A percentile compares a stretch with the other conserved stretches of the same genome.
Conservation (phyloP, 2,113 vertebrate genomes). For the Gasterosteus aculeatus region DNA sequence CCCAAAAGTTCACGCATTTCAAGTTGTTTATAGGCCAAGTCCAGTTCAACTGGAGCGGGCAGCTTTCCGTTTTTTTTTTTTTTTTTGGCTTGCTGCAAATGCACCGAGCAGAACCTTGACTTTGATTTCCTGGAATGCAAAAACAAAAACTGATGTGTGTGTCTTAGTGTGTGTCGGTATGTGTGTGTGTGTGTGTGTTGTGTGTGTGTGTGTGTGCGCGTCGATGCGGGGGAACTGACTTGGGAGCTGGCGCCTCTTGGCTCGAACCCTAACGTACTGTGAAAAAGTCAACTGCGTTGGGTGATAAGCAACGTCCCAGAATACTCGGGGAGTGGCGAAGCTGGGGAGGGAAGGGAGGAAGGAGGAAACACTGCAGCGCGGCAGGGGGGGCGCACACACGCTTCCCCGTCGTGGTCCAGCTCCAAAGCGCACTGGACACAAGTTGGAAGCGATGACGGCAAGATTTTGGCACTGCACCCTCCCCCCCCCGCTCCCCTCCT, state of each 20-base stretch:
- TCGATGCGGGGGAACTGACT: conserved; percentile 24
- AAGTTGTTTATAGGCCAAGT: conserved; percentile 64
- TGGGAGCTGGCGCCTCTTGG: conserved; percentile 66
- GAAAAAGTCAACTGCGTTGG: conserved; percentile 65
- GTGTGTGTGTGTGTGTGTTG: conserved; percentile 3
- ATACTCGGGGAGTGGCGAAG: conserved; percentile 55
- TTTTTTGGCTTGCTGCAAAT: conserved; percentile 52
- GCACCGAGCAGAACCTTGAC: conserved; percentile 61
- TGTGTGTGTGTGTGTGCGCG: neutral
- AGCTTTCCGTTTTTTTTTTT: neutral
- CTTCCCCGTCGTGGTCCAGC: conserved; percentile 20
- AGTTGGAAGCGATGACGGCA: conserved; percentile 55
- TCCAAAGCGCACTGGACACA: conserved; percentile 37
- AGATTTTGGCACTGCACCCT: conserved; percentile 54
- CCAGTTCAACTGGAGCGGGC: conserved; percentile 55
- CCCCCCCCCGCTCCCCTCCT: too few species aligned
- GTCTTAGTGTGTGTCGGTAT: conserved; percentile 8
- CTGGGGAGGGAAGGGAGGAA: conserved; percentile 29
- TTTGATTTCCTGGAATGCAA: conserved; percentile 72
- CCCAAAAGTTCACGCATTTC: conserved; percentile 54
- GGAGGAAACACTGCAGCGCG: conserved; percentile 35
- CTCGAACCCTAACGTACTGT: conserved; percentile 44
- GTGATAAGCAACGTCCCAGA: conserved; percentile 76
- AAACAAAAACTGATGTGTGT: conserved; percentile 48
- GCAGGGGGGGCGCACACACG: neutral